Evolutionary conservation across 2,113 vertebrate genomes (phyloP), one percentile per base, ranked within the genome.

Genomic region (Pseudorhombus dupliciocellatus): DNA sequence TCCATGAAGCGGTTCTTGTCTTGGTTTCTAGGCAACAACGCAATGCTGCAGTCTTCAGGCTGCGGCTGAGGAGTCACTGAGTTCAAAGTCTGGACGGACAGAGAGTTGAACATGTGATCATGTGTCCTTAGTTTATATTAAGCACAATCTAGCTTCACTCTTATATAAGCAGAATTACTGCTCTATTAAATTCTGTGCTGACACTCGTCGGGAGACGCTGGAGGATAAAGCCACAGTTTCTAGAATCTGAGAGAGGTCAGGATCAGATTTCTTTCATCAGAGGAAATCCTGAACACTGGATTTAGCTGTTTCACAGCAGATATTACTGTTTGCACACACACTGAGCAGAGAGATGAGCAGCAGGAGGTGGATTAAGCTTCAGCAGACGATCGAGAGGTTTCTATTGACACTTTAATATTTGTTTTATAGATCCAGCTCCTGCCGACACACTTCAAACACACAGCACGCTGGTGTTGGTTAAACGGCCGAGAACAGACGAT

Each of bases 1-100:
- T 98, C 97, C 96, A 98, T 97, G 89, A 98, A 99, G 83, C 98
- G 97, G 87, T 99, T 99, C 93, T 99, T 99, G 89, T 99, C 98
- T 5, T 99, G 98, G 91, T 99, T 99, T 90, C 98, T 96, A 90
- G 98, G 98, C 91, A 99, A 92, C 88, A 98, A 94, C 4, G 98
- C 98, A 16, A 99, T 99, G 91, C 98, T 99, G 95, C 98, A 99
- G 90, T 99, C 98, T 92, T 99, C 97, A 0, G 97, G 95, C 90
- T 99, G 98, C 70, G 98, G 95, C 87, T 97, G 96, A 64, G 98
- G 97, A 67, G 98, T 98, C 91, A 99, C 98, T 7, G 97, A 98
- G 94, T 99, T 99, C 91, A 99, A 91, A 21, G 98, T 99, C 98
- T 99, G 88, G n/a, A 53, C n/a, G 14, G 2, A 34, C 8, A 50